Conservation (phyloP, 92 coral and sea anemone genomes). For the Parazoanthus darwini region DNA sequence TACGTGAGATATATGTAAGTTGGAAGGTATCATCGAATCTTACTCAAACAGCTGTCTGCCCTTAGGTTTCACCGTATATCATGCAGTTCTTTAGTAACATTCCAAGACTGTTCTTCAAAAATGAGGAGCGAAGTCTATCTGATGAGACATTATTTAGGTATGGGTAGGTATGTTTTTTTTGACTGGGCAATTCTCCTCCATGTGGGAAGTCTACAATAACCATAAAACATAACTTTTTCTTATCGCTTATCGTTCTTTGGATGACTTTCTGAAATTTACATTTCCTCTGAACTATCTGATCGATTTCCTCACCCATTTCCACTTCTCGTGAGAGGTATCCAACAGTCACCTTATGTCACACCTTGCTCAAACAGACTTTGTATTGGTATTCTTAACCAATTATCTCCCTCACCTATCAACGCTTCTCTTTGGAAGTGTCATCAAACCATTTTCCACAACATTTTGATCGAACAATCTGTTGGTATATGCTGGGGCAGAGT, state of each 20-base stretch:
- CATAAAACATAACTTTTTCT: background rate
- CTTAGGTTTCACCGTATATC: too few relatives aligned
- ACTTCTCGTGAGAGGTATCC: too few relatives aligned
- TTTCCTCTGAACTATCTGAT: background rate
- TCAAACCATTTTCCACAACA: constrained; percentile 10
- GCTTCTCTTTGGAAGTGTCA: constrained; percentile 23
- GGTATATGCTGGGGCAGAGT: constrained; percentile 46
- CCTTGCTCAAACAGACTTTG: background rate
- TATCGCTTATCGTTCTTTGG: background rate
- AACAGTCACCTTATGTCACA: background rate
- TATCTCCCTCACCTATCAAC: constrained; percentile 18
- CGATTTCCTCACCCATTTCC: background rate
- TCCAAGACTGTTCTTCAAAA: too few relatives aligned
- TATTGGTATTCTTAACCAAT: too few relatives aligned
- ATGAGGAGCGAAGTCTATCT: background rate
- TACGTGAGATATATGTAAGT: too few relatives aligned
- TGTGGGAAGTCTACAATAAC: background rate
- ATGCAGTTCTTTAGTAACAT: too few relatives aligned
- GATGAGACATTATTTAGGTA: background rate
- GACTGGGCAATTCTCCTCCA: background rate
- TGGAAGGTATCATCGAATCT: too few relatives aligned
- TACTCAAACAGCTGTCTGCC: too few relatives aligned
- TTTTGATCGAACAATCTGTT: constrained; percentile 63
- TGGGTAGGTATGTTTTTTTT: too few relatives aligned
- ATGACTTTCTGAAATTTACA: background rate